Conservation (phyloP, 2,888 invertebrate species). For the Criorhina ranunculi region DNA sequence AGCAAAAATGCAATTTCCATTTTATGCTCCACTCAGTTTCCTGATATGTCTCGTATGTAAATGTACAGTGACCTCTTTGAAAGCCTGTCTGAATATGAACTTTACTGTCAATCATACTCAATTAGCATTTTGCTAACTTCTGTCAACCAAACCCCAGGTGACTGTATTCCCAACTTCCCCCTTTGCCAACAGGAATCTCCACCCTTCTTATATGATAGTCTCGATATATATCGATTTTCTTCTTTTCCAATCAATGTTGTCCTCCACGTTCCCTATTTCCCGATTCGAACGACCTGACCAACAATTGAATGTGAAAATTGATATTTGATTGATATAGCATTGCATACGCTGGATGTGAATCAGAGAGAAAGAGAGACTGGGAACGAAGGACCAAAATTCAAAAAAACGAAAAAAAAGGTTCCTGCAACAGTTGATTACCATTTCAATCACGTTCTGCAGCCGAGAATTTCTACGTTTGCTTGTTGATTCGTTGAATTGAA, state of each 20-base stretch:
- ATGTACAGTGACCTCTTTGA: too few relatives aligned
- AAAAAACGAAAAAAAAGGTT: slow-evolving; percentile 18
- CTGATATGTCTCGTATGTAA: too few relatives aligned
- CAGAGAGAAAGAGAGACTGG: not conserved
- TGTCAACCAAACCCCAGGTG: too few relatives aligned
- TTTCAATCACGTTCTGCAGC: slow-evolving; percentile 69
- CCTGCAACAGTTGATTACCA: slow-evolving; percentile 71
- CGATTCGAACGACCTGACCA: slow-evolving; percentile 36
- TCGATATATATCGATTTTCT: slow-evolving; percentile 22
- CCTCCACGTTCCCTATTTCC: slow-evolving; percentile 18
- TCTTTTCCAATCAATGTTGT: slow-evolving; percentile 22
- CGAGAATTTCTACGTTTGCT: slow-evolving; percentile 64
- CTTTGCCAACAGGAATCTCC: not conserved
- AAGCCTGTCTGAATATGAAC: too few relatives aligned
- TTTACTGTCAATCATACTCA: too few relatives aligned
- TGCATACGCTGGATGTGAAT: slow-evolving; percentile 49
- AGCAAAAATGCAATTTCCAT: too few relatives aligned
- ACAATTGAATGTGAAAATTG: slow-evolving; percentile 74
- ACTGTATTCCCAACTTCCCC: too few relatives aligned
- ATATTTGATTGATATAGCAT: slow-evolving; percentile 73
- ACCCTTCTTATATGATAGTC: not conserved
- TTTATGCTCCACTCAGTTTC: too few relatives aligned
- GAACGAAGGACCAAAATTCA: slow-evolving; percentile 4
- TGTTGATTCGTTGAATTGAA: slow-evolving; percentile 75
- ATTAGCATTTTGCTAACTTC: too few relatives aligned